A percentile compares a stretch with the other conserved stretches of the same genome.
Evolutionary conservation across 2,113 vertebrate genomes (phyloP).

Genomic region (Chlamydotis undulata): DNA sequence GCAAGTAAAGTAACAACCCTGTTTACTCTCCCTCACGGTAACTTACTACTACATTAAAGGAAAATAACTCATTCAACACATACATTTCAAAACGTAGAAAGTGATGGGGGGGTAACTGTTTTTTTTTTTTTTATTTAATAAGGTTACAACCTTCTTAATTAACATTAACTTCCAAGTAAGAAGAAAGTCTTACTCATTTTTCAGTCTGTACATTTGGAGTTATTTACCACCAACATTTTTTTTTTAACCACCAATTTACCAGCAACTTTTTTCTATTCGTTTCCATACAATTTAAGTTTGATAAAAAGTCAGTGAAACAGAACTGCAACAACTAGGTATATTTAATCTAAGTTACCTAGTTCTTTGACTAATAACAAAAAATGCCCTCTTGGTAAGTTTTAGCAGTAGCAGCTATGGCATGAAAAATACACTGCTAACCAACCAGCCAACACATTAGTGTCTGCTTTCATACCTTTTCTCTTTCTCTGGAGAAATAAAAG

Average conservation of each 20-base stretch:
- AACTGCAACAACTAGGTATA: background rate
- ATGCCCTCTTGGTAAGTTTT: background rate
- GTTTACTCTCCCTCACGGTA: background rate
- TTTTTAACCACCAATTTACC: too few species aligned
- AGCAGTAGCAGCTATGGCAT: background rate
- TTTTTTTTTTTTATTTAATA: background rate
- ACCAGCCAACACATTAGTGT: background rate
- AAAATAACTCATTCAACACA: background rate
- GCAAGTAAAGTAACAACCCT: background rate
- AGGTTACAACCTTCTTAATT: background rate
- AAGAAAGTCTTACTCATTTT: background rate
- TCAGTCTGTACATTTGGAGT: background rate
- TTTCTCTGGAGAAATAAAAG: background rate
- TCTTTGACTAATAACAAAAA: background rate
- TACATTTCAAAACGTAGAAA: background rate
- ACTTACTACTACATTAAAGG: background rate
- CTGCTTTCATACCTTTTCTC: background rate
- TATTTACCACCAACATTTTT: background rate
- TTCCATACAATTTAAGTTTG: background rate
- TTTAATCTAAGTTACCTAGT: background rate
- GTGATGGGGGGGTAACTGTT: fast-evolving
- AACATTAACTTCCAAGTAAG: background rate
- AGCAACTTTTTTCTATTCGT: background rate
- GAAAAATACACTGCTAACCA: background rate
- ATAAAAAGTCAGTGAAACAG: background rate